Base-by-base conservation (phyloP, 2,113 vertebrate species). In the Marcusenius ussheri region DNA sequence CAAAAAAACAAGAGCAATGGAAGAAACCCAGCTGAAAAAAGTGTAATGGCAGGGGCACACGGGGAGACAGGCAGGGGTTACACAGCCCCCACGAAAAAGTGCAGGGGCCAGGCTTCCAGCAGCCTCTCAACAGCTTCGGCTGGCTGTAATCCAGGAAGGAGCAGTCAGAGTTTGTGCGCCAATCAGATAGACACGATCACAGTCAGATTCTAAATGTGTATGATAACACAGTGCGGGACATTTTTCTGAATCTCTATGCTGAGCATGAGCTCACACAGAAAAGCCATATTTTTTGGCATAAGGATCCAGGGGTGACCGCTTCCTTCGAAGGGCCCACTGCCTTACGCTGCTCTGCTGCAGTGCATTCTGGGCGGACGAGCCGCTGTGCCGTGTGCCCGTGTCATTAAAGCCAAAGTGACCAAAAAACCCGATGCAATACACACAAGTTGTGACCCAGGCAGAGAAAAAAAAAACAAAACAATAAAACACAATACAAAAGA, bases 401-500 rank as follows among this genome's bases (percentile, higher is more conserved):
- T 51, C 83, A 84, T 47, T 84, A 84, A 84, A 47, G 42, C 45
- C 45, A 10, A 21, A 24, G 83, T 46, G 42, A 84, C 39, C 19
- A 47, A 5, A 89, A 70, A 31, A 45, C 31, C 31, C 51, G 56
- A 58, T 53, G 24, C 53, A 39, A 39, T 2, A 47, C 50, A 11
- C 27, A 42, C 15, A 21, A 17, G 11, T 42, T 24, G 47, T 31
- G 51, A 2, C 24, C 24, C 91, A 91, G 92, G 87, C 31, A 49
- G 13, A 51, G 50, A 84, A 74, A 27, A 51, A 89, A 87, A 83
- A 46, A 31, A 31, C 84, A 88, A 89, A 42, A 46, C 80, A 92
- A 93, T n/a, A 58, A 58, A 58, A 24, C 56, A 58, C 93, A 91
- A 93, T 84, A 91, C 90, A 92, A 90, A 88, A 88, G 70, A 90